phyloP scores from a whole-genome alignment of 2,113 vertebrate genomes.

The Edolisoma coerulescens region DNA sequence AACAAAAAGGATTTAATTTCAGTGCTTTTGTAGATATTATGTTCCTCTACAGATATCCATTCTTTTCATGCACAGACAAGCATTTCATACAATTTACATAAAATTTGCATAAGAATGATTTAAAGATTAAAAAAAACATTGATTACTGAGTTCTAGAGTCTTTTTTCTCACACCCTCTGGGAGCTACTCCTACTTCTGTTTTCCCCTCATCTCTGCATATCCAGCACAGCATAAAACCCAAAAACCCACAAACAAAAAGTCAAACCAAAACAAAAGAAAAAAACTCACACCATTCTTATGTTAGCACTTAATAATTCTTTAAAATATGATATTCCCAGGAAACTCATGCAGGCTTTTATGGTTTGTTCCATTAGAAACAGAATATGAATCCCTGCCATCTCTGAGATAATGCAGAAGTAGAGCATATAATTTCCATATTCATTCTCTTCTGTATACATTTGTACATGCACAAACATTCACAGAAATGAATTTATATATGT shows the following conservation, averaged over 20 bases:
- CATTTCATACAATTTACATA: not conserved
- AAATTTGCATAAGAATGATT: not conserved
- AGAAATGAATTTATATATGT: not conserved
- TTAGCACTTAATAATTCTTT: not conserved
- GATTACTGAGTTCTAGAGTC: not conserved
- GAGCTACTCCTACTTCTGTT: not conserved
- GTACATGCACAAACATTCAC: not conserved
- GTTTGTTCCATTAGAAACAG: not conserved
- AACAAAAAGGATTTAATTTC: not conserved
- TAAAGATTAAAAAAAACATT: not conserved
- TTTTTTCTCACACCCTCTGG: not conserved
- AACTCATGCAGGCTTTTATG: not conserved
- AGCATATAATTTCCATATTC: not conserved
- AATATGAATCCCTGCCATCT: not conserved
- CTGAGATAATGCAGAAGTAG: not conserved
- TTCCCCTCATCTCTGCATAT: not conserved
- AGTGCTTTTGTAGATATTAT: not conserved
- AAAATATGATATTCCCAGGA: not conserved
- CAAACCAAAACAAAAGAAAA: not conserved
- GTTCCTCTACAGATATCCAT: not conserved
- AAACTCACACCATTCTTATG: not conserved
- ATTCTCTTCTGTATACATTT: not conserved
- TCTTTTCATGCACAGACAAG: not conserved
- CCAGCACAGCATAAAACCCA: not conserved
- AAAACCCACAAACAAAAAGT: too few species aligned